Conservation (phyloP, 2,888 invertebrate species). For the Drosophila phalerata region DNA sequence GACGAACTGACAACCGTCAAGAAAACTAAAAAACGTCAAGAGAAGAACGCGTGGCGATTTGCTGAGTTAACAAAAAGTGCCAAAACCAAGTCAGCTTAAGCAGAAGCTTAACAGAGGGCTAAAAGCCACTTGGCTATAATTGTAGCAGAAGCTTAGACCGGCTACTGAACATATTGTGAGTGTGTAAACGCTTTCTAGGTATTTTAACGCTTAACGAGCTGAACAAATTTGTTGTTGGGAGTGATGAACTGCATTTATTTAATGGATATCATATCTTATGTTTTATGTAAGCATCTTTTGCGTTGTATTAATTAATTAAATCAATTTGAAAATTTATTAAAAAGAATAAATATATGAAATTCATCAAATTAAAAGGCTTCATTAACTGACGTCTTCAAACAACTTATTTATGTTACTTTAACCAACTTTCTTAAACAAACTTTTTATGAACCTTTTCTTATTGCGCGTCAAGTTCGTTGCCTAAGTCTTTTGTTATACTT, state of each 20-base stretch:
- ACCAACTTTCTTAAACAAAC: constrained; percentile 6
- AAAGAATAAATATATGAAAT: not conserved
- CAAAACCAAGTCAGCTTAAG: constrained; percentile 4
- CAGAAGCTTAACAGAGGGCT: constrained; percentile 9
- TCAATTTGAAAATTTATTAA: not conserved
- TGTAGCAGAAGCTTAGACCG: constrained; percentile 19
- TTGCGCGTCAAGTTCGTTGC: constrained; percentile 67
- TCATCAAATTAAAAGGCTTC: not conserved
- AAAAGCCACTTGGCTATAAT: constrained; percentile 36
- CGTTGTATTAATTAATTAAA: not conserved
- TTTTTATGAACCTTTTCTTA: not conserved
- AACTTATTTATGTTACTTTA: not conserved
- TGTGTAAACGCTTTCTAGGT: not conserved
- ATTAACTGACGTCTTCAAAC: not conserved
- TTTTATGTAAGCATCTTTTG: not conserved
- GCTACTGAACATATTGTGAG: constrained; percentile 7
- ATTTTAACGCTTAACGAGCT: not conserved
- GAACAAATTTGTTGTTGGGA: not conserved
- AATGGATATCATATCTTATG: not conserved
- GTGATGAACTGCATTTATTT: not conserved
- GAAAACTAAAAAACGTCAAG: constrained; percentile 18
- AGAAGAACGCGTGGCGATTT: constrained; percentile 50
- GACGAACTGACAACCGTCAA: constrained; percentile 1
- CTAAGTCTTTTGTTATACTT: constrained; percentile 72
- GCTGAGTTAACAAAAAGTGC: constrained; percentile 28